Percentiles rank a stretch among this genome's conserved stretches.
Conservation (phyloP, 2,113 vertebrate species). For the Scytalopus superciliaris region DNA sequence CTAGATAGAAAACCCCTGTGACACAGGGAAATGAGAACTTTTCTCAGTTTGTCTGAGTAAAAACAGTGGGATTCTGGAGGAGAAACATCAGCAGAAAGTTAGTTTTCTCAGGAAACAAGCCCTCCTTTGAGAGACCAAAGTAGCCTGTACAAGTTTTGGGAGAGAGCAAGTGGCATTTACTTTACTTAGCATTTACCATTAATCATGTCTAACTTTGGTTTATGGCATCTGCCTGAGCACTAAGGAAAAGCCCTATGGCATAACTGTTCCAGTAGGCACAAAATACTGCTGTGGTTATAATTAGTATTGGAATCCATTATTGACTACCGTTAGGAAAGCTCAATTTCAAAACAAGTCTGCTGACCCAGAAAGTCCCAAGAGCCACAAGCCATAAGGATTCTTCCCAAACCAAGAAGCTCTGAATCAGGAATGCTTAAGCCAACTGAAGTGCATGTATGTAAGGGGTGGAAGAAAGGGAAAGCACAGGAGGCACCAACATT, state of each 20-base stretch:
- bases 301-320: neutral
- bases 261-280: neutral
- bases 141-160: rapidly evolving
- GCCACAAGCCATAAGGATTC: neutral
- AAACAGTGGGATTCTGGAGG: neutral
- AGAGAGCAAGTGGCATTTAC: neutral
- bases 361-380: neutral
- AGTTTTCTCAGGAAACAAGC: neutral
- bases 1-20: neutral
- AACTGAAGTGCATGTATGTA: neutral
- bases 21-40: neutral
- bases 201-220: neutral
- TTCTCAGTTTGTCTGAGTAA: neutral
- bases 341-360: neutral
- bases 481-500: neutral
- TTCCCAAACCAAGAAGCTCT: neutral
- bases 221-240: neutral
- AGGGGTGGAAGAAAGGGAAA: neutral
- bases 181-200: neutral
- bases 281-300: neutral
- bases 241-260: neutral
- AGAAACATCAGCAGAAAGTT: neutral
- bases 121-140: neutral
- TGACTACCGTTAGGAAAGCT: neutral
- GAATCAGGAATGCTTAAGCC: neutral